A percentile compares a stretch with the other conserved stretches of the same genome.
phyloP scores from a whole-genome alignment of 2,888 invertebrate genomes.

The Hydrotaea diabolus region DNA sequence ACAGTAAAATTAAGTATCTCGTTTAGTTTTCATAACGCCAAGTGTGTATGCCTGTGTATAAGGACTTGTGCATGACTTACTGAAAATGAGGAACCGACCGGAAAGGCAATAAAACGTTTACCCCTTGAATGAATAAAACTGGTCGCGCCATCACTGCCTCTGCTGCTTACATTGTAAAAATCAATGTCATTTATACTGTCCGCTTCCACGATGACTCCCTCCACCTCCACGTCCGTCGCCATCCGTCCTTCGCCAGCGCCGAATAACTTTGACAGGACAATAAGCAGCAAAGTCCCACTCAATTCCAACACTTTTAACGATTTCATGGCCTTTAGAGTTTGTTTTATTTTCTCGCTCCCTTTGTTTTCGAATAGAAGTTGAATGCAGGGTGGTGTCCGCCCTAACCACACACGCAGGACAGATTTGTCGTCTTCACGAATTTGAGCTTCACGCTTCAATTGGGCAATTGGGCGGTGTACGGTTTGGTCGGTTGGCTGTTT shows the following conservation, averaged over 20 bases:
- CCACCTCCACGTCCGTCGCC: slow-evolving; percentile 1
- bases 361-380: neutral
- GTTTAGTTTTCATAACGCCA: too few species aligned
- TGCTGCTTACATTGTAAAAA: slow-evolving; percentile 21
- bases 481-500: slow-evolving; percentile 36
- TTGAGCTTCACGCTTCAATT: slow-evolving; percentile 14
- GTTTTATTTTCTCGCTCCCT: neutral
- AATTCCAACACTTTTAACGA: slow-evolving; percentile 52
- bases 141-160: neutral
- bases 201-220: slow-evolving; percentile 1
- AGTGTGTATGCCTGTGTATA: neutral
- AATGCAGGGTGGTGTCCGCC: neutral
- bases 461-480: neutral
- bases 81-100: slow-evolving; percentile 83
- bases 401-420: slow-evolving; percentile 9
- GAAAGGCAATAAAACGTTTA: slow-evolving; percentile 83
- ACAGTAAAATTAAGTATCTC: too few species aligned
- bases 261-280: slow-evolving; percentile 29
- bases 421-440: slow-evolving; percentile 25
- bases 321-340: slow-evolving; percentile 51
- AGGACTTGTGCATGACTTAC: slow-evolving; percentile 75
- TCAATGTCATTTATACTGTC: slow-evolving; percentile 41
- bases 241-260: slow-evolving; percentile 17
- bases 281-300: slow-evolving; percentile 32
- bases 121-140: slow-evolving; percentile 72